These are phyloP conservation scores for Bradypus variegatus DNA, from an alignment of 2,797 vertebrate genomes.

Conservation along the genomic window DNA sequence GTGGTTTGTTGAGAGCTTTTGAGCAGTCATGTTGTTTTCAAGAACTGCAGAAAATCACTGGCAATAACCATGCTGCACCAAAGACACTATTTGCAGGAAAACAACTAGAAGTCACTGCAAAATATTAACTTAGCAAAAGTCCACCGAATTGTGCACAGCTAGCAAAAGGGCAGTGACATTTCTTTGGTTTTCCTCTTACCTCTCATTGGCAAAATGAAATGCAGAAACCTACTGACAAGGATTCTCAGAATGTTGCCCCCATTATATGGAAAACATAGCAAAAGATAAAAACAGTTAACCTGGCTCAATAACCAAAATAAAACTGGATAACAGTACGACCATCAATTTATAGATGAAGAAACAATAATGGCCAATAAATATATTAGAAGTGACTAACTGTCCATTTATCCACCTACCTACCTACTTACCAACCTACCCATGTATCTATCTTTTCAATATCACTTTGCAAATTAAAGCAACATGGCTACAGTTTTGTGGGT, in stretches of 20 bases:
- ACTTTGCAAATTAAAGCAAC: neutral
- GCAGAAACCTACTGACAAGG: neutral
- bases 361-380: neutral
- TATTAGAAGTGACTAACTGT: no score
- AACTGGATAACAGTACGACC: neutral
- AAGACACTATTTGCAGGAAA: neutral
- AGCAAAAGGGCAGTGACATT: neutral
- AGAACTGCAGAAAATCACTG: neutral
- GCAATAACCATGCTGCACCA: neutral
- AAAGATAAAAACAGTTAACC: neutral
- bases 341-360: neutral
- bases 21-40: neutral
- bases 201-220: neutral
- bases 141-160: neutral
- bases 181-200: neutral
- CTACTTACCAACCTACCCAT: no score
- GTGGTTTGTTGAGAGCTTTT: neutral
- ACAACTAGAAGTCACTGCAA: neutral
- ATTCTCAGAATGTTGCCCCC: neutral
- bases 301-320: neutral
- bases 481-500: neutral
- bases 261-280: neutral
- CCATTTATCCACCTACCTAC: no score
- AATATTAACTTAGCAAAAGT: neutral
- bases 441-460: no score